phyloP scores from a whole-genome alignment of 1,140 invertebrate species.

The Zelostemma sp. region DNA sequence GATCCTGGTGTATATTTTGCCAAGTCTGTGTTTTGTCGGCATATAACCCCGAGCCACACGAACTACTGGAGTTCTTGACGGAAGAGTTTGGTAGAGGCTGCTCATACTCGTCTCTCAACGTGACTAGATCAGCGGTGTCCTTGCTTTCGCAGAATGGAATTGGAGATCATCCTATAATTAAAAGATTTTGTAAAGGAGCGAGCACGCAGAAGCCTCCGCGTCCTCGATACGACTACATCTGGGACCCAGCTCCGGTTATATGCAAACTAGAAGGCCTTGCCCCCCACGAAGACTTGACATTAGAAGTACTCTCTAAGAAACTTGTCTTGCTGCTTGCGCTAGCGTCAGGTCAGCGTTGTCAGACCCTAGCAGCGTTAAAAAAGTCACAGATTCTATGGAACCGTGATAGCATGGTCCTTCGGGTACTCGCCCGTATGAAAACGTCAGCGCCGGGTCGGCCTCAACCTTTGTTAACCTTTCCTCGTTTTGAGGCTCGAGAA shows the following conservation, averaged over 20 bases:
- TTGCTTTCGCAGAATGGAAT: conserved; percentile 19
- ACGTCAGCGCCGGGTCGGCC: too few species aligned
- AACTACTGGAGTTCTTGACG: conserved; percentile 30
- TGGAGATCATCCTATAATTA: conserved; percentile 20
- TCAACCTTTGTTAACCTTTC: too few species aligned
- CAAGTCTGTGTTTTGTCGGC: conserved; percentile 19
- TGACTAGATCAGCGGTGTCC: conserved; percentile 27
- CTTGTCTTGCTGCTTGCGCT: conserved; percentile 20
- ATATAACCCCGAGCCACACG: conserved; percentile 11
- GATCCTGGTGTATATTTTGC: conserved; percentile 54
- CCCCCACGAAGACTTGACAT: background rate
- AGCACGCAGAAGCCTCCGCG: background rate
- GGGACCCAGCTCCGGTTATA: conserved; percentile 35
- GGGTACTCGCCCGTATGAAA: too few species aligned
- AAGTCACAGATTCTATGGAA: background rate
- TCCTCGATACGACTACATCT: conserved; percentile 17
- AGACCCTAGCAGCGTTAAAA: background rate
- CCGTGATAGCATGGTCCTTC: background rate
- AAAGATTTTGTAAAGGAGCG: conserved; percentile 9
- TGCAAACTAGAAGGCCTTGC: conserved; percentile 4
- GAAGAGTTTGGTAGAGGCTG: conserved; percentile 21
- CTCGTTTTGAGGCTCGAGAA: too few species aligned
- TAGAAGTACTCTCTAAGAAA: conserved; percentile 16
- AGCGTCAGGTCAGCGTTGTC: background rate
- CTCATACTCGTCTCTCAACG: conserved; percentile 27